phyloP scores from a whole-genome alignment of 2,113 vertebrate species.

The Isurus oxyrinchus region DNA sequence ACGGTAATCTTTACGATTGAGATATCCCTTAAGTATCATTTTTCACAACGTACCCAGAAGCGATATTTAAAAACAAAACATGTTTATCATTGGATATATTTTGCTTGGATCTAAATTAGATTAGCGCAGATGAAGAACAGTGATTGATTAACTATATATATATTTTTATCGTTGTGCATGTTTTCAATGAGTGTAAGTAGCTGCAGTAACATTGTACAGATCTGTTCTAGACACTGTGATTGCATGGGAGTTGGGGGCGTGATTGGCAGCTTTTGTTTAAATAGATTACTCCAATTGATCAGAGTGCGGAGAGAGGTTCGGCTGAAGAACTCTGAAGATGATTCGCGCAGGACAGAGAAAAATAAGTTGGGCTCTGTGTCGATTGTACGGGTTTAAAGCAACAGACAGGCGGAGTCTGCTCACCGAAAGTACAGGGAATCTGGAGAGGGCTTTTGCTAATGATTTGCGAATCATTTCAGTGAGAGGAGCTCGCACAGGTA shows the following conservation, averaged over 20 bases:
- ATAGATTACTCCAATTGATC: neutral
- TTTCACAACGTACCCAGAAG: neutral
- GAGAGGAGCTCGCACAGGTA: neutral
- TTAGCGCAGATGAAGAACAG: neutral
- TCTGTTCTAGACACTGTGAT: neutral
- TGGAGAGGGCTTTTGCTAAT: neutral
- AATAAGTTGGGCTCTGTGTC: neutral
- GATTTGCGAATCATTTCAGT: neutral
- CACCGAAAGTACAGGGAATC: neutral
- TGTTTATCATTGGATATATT: neutral
- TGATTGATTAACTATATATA: neutral
- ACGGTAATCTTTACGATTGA: neutral
- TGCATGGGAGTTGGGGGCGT: neutral
- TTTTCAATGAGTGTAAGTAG: neutral
- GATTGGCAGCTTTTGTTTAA: neutral
- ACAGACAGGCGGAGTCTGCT: neutral
- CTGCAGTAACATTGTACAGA: neutral
- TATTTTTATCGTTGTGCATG: neutral
- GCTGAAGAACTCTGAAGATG: neutral
- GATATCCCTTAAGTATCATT: neutral
- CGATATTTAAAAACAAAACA: neutral
- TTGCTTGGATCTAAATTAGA: neutral
- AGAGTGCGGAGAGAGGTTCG: neutral
- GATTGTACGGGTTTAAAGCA: neutral
- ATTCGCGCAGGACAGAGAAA: neutral